Evolutionary conservation across 2,888 invertebrate species (phyloP).

Genomic region (Malthinus flaveolus): DNA sequence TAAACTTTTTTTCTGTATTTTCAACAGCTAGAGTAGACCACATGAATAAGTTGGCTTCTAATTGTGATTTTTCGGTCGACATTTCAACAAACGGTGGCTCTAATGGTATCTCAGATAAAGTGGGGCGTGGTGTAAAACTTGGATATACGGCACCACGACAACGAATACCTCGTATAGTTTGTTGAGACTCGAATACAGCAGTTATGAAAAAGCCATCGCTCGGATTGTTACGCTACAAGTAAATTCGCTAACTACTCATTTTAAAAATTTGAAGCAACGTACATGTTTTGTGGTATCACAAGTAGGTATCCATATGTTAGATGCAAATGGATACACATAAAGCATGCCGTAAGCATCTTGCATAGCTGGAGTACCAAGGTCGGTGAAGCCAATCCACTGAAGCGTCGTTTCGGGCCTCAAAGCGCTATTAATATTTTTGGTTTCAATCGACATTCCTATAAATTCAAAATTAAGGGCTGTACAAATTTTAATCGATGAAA

Average conservation of each 20-base stretch:
- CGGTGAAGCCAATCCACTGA: conserved; percentile 79
- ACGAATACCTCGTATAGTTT: conserved; percentile 78
- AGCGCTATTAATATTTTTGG: conserved; percentile 63
- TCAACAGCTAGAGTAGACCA: conserved; percentile 65
- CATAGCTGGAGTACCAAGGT: conserved; percentile 77
- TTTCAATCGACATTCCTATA: conserved; percentile 48
- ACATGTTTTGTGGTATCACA: conserved; percentile 76
- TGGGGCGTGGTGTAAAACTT: conserved; percentile 82
- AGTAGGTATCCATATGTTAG: conserved; percentile 79
- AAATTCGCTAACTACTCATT: background rate
- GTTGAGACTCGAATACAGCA: conserved; percentile 76
- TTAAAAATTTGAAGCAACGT: conserved; percentile 40
- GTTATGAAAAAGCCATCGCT: conserved; percentile 77
- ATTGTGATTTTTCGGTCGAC: conserved; percentile 76
- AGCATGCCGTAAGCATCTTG: conserved; percentile 79
- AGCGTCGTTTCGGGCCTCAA: conserved; percentile 69
- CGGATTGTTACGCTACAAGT: conserved; percentile 63
- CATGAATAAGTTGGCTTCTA: conserved; percentile 75
- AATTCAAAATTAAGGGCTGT: background rate
- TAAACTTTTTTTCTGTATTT: conserved; percentile 68
- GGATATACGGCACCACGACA: conserved; percentile 92
- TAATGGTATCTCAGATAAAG: conserved; percentile 74
- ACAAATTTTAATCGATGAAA: background rate
- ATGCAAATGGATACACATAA: conserved; percentile 68
- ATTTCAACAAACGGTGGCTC: conserved; percentile 55